Evolutionary conservation across 2,113 vertebrate species (phyloP), one percentile per base, ranked within the genome.

Genomic region (Triplophysa rosa): DNA sequence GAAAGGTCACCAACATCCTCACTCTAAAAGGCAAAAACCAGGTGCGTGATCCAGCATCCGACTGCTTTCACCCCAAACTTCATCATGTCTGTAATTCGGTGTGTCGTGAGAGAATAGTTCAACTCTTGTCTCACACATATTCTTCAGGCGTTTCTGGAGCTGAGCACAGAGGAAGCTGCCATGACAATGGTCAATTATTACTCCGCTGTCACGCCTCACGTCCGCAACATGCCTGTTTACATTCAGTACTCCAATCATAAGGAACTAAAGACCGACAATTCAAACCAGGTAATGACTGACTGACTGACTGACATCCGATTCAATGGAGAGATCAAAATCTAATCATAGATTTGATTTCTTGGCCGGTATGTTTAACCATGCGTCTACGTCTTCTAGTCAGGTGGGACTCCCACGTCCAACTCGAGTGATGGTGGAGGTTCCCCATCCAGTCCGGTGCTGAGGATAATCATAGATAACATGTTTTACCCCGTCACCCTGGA

Each of bases 381-480:
- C 94, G 95, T 88, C 95, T 97, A 85, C 96, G 94, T 94, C 17
- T 94, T 96, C 76, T 95, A 98, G 88, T 94, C 95, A 54, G 94
- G 95, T 29, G 96, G 95, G 0, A 95, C 95, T 19, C 91, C 94
- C 7, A 92, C 95, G 72, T 93, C 93, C 76, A 86, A 94, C 52
- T 93, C 94, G 74, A 94, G 95, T 56, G 95, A 97, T 86, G 95
- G 94, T 68, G 93, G 94, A 47, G 93, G 95, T 77, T 94, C 95
- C 21, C 93, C 95, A 45, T 95, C 95, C 84, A 99, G 98, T 86
- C 96, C 98, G 2, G 97, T 99, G 6, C 94, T 99, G 84, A 91
- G 97, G 89, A 98, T 99, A 90, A 99, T 99, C 90, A 98, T 99
- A 70, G 98, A 99, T 90, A 99, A 98, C 89, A 98, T 99, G 97